A percentile compares a stretch with the other conserved stretches of the same genome.
Conservation (phyloP, 2,797 vertebrate species). For the Lophotriccus pileatus region DNA sequence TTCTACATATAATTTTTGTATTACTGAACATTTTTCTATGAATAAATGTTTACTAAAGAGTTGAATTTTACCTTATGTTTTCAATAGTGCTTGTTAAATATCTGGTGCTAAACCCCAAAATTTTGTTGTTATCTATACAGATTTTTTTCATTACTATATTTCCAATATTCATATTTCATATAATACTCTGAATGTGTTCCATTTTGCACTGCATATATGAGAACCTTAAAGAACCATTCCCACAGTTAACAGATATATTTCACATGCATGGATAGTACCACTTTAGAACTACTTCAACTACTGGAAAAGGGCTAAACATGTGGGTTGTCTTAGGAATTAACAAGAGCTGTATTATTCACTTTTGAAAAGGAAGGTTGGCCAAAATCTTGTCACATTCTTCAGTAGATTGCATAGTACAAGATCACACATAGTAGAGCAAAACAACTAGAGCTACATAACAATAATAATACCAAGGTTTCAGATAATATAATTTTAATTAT, state of each 20-base stretch:
- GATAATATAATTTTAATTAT: not conserved
- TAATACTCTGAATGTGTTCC: not conserved
- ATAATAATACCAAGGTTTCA: not conserved
- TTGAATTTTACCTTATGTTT: not conserved
- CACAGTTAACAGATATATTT: not conserved
- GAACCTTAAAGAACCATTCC: not conserved
- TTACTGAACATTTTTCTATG: not conserved
- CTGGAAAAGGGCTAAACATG: not conserved
- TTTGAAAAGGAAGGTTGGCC: not conserved
- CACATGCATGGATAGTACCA: not conserved
- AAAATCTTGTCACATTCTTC: not conserved
- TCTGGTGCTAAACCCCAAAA: not conserved
- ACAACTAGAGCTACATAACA: not conserved
- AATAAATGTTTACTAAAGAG: slow-evolving; percentile 28
- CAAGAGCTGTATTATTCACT: not conserved
- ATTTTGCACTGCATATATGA: not conserved
- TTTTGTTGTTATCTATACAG: not conserved
- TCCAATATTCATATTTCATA: not conserved
- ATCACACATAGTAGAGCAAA: not conserved
- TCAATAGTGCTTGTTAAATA: not conserved
- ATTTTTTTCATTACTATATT: not conserved
- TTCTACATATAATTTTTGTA: not conserved
- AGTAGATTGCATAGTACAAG: not conserved
- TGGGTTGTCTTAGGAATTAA: not conserved
- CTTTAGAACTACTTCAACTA: not conserved